phyloP scores from a whole-genome alignment of 2,797 vertebrate genomes.

The Diceros bicornis region DNA sequence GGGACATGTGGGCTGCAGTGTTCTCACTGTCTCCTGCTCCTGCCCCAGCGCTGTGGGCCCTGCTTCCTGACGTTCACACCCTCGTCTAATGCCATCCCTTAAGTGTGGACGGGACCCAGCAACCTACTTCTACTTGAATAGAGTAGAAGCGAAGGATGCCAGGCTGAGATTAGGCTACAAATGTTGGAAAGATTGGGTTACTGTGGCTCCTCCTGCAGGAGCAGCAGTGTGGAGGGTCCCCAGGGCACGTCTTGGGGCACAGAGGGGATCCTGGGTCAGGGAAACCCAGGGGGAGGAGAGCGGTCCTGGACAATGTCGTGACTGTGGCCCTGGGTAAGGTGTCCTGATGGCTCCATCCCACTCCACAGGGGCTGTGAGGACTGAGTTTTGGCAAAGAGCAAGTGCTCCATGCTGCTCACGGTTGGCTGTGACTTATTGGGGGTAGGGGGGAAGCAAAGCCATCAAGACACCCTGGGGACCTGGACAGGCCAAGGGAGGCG shows the following conservation, averaged over 20 bases:
- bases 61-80: rapidly evolving
- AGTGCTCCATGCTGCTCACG: background rate
- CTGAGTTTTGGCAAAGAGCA: background rate
- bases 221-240: background rate
- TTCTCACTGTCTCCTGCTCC: background rate
- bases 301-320: background rate
- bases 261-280: background rate
- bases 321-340: background rate
- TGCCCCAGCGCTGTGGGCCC: background rate
- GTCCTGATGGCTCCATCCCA: too few relatives aligned
- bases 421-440: background rate
- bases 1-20: background rate
- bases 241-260: background rate
- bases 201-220: too few relatives aligned
- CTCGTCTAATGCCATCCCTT: background rate
- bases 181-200: too few relatives aligned
- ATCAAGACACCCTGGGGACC: background rate
- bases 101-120: rapidly evolving
- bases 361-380: background rate
- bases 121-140: rapidly evolving
- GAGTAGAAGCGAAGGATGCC: rapidly evolving
- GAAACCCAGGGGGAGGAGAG: background rate
- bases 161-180: background rate
- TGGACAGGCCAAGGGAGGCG: background rate
- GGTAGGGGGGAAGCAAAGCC: background rate